phyloP scores from a whole-genome alignment of 2,113 vertebrate genomes.

The Athene noctua region DNA sequence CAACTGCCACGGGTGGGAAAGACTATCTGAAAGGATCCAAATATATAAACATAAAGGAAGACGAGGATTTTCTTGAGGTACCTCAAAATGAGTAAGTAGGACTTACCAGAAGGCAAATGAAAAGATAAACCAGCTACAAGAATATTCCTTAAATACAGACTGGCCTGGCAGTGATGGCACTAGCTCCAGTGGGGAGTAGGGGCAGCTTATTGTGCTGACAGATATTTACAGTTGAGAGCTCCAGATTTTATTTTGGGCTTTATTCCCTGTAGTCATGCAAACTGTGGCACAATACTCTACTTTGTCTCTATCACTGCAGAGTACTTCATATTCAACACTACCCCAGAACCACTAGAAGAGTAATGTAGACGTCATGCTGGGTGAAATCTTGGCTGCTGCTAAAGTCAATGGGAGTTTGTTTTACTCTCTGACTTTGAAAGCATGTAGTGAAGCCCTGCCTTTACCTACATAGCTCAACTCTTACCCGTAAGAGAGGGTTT shows the following conservation, averaged over 20 bases:
- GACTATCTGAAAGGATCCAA: neutral
- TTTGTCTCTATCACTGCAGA: neutral
- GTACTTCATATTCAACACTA: neutral
- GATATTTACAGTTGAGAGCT: neutral
- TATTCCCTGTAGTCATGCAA: neutral
- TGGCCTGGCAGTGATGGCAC: neutral
- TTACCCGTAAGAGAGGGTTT: neutral
- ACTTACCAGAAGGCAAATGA: neutral
- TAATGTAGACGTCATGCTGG: accelerated
- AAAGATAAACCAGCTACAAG: neutral
- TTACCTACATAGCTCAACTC: neutral
- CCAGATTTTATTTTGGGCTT: neutral
- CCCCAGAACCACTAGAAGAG: neutral
- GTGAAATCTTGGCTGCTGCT: neutral
- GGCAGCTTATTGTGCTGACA: neutral
- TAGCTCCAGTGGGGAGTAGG: neutral
- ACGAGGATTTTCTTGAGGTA: neutral
- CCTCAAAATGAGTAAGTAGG: neutral
- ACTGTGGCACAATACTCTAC: neutral
- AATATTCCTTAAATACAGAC: neutral
- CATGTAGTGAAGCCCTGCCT: neutral
- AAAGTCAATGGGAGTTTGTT: neutral
- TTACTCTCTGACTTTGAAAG: neutral
- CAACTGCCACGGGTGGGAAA: neutral
- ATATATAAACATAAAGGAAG: neutral